phyloP scores from a whole-genome alignment of 2,888 invertebrate genomes.

The Baronia brevicornis region DNA sequence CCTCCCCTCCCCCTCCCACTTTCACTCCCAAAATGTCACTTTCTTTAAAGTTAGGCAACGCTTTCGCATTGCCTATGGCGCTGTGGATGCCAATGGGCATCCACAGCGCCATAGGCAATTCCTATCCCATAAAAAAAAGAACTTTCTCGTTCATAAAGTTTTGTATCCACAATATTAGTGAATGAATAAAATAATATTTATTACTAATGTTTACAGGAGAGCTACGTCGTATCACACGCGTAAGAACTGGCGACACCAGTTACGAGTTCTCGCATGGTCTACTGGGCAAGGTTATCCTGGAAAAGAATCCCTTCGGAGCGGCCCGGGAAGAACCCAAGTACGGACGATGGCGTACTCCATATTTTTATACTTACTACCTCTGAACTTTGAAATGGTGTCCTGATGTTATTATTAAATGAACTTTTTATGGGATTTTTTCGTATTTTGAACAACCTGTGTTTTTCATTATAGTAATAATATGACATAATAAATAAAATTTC shows the following conservation, averaged over 20 bases:
- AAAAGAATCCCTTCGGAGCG: constrained; percentile 58
- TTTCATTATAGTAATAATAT: too few species aligned
- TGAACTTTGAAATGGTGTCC: constrained; percentile 14
- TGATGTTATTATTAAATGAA: neutral
- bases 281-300: constrained; percentile 52
- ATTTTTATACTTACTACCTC: constrained; percentile 52
- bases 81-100: too few species aligned
- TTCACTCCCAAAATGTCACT: too few species aligned
- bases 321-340: constrained; percentile 55
- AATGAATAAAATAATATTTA: neutral
- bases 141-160: too few species aligned
- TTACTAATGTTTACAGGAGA: constrained; percentile 34
- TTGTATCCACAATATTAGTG: too few species aligned
- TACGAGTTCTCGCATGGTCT: constrained; percentile 53
- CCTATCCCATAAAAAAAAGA: too few species aligned
- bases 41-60: too few species aligned
- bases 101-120: too few species aligned
- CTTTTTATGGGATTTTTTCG: neutral
- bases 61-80: too few species aligned
- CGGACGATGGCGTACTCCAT: constrained; percentile 52
- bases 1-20: too few species aligned
- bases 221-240: constrained; percentile 57
- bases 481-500: too few species aligned
- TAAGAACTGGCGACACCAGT: constrained; percentile 55
- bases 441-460: too few species aligned